Evolutionary conservation across 1,140 invertebrate species (phyloP), one percentile per base, ranked within the genome.

Genomic region (Trichonephila inaurata): DNA sequence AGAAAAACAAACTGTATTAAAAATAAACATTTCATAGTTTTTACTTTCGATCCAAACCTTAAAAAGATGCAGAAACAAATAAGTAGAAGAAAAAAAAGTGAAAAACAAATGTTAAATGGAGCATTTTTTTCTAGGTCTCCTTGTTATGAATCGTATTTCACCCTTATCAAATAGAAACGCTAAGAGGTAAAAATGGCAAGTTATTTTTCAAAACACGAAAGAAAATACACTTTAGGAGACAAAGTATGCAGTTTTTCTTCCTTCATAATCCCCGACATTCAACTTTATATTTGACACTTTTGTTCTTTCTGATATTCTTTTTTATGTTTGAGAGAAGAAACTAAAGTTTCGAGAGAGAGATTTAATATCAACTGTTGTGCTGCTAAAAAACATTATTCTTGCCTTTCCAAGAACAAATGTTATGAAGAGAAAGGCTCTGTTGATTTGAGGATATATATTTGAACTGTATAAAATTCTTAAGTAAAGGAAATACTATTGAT

Each of bases 111-210:
- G 69, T 77, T 77, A 77, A 77, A 77, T 40, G 24, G 33, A 19
- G 69, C 40, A 77, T 33, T 18, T 77, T 77, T 77, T 77, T 40
- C 33, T 33, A 12, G 12, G 28, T 77, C 24, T 77, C 18, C 69
- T 77, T 77, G 69, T 77, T 77, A 77, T 77, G 69, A 77, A 77
- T 77, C 28, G 33, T 77, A 77, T 77, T 77, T 77, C 69, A 40
- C 18, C 69, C 69, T 77, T 77, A 77, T 77, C 69, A 77, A 77
- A 77, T 33, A 77, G 69, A 77, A 77, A 77, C 69, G 69, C 69
- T 77, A 77, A 77, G 33, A 77, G 28, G 69, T 77, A 77, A 77
- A 77, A 33, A 77, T 77, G 69, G 69, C 69, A 33, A 77, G 24
- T 77, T 77, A 77, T 77, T 77, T 77, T 77, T 77, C 28, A 77